Percentiles rank a stretch among this genome's conserved stretches.
Evolutionary conservation across 2,797 vertebrate species (phyloP).

Genomic region (Rhincodon typus): DNA sequence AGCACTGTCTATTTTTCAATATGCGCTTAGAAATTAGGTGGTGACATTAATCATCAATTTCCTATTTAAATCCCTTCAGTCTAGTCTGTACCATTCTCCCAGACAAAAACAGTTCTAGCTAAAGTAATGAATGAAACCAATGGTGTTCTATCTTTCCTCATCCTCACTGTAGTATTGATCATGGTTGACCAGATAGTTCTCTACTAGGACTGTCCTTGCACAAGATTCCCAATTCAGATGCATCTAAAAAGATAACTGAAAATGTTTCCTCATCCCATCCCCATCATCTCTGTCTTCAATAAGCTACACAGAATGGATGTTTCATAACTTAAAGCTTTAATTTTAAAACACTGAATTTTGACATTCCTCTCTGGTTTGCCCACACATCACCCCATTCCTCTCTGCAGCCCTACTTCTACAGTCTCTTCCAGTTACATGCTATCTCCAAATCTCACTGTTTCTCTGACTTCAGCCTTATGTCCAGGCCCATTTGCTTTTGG

Average conservation of each 20-base stretch:
- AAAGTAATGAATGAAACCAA: not conserved
- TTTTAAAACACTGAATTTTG: not conserved
- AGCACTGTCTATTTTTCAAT: not conserved
- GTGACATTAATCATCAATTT: not conserved
- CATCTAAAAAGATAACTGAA: not conserved
- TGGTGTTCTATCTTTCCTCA: not conserved
- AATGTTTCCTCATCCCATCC: not conserved
- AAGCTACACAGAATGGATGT: not conserved
- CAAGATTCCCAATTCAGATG: not conserved
- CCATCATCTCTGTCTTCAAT: not conserved
- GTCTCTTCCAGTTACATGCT: not conserved
- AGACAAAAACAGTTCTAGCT: not conserved
- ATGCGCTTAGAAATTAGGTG: not conserved
- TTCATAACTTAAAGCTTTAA: not conserved
- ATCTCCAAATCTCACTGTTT: not conserved
- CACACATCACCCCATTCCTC: not conserved
- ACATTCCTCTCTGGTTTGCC: not conserved
- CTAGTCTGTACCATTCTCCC: not conserved
- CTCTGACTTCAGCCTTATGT: not conserved
- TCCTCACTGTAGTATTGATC: not conserved
- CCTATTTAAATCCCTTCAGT: not conserved
- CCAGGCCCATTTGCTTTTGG: not conserved
- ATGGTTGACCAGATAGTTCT: not conserved
- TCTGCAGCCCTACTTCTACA: not conserved
- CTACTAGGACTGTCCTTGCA: not conserved